Evolutionary conservation across 2,797 vertebrate genomes (phyloP).

Genomic region (Leucoraja ocellata): DNA sequence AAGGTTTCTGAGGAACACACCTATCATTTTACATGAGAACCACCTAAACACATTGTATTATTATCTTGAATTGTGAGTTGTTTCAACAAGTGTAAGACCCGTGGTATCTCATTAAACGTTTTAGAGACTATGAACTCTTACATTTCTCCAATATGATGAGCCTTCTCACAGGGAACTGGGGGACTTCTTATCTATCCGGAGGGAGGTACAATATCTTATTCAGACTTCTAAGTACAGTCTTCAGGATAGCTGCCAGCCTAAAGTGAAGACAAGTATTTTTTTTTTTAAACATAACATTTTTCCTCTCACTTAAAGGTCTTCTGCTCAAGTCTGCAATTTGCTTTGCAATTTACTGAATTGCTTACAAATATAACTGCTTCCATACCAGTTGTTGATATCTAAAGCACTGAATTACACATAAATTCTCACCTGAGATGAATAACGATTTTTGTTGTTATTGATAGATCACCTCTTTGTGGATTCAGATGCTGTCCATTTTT

Average conservation of each 20-base stretch:
- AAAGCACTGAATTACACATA: neutral
- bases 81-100: neutral
- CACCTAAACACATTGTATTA: too few relatives aligned
- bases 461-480: neutral
- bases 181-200: neutral
- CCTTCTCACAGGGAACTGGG: neutral
- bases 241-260: slow-evolving; percentile 2
- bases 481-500: neutral
- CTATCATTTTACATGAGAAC: too few relatives aligned
- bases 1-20: too few relatives aligned
- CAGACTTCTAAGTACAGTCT: neutral
- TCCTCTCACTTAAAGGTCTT: neutral
- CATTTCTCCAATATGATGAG: neutral
- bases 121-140: neutral
- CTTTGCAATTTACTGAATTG: neutral
- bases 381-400: neutral
- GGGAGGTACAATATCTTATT: neutral
- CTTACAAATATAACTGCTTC: neutral
- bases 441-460: neutral
- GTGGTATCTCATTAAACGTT: neutral
- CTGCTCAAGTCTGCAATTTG: neutral
- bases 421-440: neutral
- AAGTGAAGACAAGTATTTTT: neutral
- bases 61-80: neutral
- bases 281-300: neutral